Evolutionary conservation across 23 tunicate genomes (phyloP), one percentile per base, ranked within the genome.

Genomic region (Oikopleura albicans): DNA sequence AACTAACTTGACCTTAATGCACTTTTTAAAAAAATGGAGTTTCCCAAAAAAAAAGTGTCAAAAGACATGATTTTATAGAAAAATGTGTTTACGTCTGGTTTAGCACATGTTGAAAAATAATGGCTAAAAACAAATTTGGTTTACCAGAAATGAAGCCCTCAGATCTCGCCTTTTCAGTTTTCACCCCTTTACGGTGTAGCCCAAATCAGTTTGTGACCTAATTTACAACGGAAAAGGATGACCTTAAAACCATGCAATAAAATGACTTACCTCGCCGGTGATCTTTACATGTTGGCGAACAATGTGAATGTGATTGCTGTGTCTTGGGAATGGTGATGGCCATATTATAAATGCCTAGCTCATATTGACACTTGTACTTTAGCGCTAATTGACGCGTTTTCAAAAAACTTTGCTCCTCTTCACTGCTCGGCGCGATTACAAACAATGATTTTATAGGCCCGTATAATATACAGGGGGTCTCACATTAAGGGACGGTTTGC

Each of bases 351-450:
- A 95, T 86, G 28, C 99, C 99, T 41, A 90, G 85, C 38, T 95
- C 99, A 83, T 88, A 91, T 84, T 95, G 97, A 85, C 89, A 91
- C 75, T 95, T 95, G 38, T 88, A 76, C 39, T 89, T 83, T 2
- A 85, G 87, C 0, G 99, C 91, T 37, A 95, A 84, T 16, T 66
- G 84, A 28, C 95, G 86, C 37, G 83, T 83, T 36, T 76, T 76
- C 57, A 63, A 56, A 75, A 86, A 95, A 0, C 38, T 57, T 39
- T 88, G 87, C 75, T 95, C 99, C 40, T 86, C 89, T 75, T 95
- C 96, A 76, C 76, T 83, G 36, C 40, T 76, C 40, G 12, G n/a
- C n/a, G n/a, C n/a, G n/a, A n/a, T n/a, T 35, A 1, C n/a, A 84
- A 84, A 66, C 4, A 12, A 66, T 71, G 4, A 31, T 4, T 31